A percentile compares a stretch with the other conserved stretches of the same genome.
Conservation (phyloP, 2,113 vertebrate genomes). For the Cepphus grylle region DNA sequence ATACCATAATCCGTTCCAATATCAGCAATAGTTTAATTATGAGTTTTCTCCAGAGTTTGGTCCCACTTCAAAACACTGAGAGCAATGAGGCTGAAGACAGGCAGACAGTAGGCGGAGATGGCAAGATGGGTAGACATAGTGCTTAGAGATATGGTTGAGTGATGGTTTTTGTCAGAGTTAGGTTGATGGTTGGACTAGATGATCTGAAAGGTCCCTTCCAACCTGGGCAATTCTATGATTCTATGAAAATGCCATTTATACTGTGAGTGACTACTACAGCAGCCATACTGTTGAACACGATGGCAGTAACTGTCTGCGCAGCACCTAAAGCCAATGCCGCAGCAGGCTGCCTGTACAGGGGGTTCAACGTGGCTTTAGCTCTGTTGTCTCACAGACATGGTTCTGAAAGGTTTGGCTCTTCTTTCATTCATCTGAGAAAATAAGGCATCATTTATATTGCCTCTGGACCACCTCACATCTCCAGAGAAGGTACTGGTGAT, state of each 20-base stretch:
- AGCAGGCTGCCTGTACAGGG: not conserved
- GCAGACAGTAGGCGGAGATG: no score
- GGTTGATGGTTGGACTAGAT: no score
- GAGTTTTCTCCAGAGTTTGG: not conserved
- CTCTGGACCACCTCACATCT: not conserved
- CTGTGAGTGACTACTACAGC: not conserved
- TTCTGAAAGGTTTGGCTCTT: not conserved
- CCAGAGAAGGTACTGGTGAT: not conserved
- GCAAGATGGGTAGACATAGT: no score
- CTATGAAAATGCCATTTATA: not conserved
- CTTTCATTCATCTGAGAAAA: not conserved
- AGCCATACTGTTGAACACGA: not conserved
- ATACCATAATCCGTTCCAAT: not conserved
- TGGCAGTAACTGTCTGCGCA: not conserved
- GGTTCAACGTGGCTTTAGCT: not conserved
- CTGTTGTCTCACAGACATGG: not conserved
- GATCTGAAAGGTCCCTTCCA: no score
- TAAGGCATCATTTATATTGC: not conserved
- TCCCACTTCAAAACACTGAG: not conserved
- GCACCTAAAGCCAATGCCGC: not conserved
- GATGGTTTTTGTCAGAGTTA: no score
- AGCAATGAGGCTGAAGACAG: not conserved
- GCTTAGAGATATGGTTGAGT: no score
- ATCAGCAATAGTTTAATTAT: not conserved
- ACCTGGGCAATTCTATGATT: no score